A percentile compares a stretch with the other conserved stretches of the same genome.
These are phyloP conservation scores for Philypnodon macrostomus DNA, from an alignment of 2,797 vertebrate species.

Conservation along the genomic window DNA sequence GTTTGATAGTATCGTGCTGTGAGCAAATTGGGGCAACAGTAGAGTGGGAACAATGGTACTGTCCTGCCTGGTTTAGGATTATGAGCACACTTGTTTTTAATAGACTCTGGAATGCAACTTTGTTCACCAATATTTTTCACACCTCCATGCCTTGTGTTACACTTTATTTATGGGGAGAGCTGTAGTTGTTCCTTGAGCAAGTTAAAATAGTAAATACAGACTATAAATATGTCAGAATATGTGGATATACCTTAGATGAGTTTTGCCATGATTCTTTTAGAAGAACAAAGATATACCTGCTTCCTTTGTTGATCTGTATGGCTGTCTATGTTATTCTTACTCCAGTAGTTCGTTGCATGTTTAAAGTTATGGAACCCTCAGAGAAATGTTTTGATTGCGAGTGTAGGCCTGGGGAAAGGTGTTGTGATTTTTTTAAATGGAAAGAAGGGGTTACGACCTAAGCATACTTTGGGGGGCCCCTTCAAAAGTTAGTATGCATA, in stretches of 20 bases:
- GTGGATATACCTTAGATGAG: constrained; percentile 33
- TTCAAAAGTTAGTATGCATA: constrained; percentile 10
- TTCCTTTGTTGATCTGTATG: constrained; percentile 70
- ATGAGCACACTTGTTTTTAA: constrained; percentile 36
- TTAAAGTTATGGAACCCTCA: constrained; percentile 17
- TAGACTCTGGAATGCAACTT: constrained; percentile 37
- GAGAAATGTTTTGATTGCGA: constrained; percentile 14
- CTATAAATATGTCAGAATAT: constrained; percentile 64
- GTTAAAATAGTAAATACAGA: no score
- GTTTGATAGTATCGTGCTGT: constrained; percentile 54
- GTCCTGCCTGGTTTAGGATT: constrained; percentile 42
- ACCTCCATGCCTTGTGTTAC: constrained; percentile 43
- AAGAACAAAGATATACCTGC: constrained; percentile 65
- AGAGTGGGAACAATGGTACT: constrained; percentile 29
- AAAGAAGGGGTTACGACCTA: constrained; percentile 20
- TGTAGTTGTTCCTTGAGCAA: no score
- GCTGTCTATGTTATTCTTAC: constrained; percentile 41
- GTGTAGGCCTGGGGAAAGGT: neutral
- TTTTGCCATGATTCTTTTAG: constrained; percentile 64
- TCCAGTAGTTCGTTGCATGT: constrained; percentile 10
- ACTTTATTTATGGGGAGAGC: constrained; percentile 26
- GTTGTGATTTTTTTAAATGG: constrained; percentile 9
- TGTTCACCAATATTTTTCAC: constrained; percentile 51
- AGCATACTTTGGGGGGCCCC: constrained; percentile 19
- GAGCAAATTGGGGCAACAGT: constrained; percentile 65